Evolutionary conservation across 2,888 invertebrate species (phyloP).

Genomic region (Pristionchus japonicus): DNA sequence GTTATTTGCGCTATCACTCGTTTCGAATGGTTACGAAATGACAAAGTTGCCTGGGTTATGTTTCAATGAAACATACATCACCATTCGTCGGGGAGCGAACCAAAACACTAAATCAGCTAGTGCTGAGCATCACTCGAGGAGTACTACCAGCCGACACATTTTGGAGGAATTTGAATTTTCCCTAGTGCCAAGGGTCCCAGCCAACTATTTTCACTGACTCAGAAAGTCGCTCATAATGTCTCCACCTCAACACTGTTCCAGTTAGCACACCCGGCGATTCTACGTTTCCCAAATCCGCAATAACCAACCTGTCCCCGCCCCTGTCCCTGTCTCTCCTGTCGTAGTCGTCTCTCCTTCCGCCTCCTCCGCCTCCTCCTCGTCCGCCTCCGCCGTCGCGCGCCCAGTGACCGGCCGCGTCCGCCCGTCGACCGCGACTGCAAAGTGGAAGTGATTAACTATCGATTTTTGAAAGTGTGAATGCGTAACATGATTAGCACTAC

Average conservation of each 20-base stretch:
- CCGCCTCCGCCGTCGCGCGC: conserved; percentile 54
- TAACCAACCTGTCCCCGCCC: conserved; percentile 24
- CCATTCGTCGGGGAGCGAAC: no score
- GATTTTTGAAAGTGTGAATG: neutral
- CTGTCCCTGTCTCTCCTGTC: conserved; percentile 50
- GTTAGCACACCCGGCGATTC: neutral
- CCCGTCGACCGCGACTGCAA: conserved; percentile 51
- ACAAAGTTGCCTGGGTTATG: no score
- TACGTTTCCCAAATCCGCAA: neutral
- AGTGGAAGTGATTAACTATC: neutral
- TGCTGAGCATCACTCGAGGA: no score
- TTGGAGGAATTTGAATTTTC: no score
- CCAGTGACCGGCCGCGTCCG: conserved; percentile 67
- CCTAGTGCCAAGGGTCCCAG: no score
- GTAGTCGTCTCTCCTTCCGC: conserved; percentile 51
- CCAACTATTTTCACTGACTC: no score
- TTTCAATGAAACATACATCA: no score
- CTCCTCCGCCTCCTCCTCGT: conserved; percentile 55
- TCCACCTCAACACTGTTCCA: neutral
- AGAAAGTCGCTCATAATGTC: no score
- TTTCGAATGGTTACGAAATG: no score
- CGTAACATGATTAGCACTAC: neutral
- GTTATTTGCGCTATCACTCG: no score
- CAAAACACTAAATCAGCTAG: no score
- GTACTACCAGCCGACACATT: no score